phyloP scores from a whole-genome alignment of 2,797 vertebrate genomes.

The Falco columbarius region DNA sequence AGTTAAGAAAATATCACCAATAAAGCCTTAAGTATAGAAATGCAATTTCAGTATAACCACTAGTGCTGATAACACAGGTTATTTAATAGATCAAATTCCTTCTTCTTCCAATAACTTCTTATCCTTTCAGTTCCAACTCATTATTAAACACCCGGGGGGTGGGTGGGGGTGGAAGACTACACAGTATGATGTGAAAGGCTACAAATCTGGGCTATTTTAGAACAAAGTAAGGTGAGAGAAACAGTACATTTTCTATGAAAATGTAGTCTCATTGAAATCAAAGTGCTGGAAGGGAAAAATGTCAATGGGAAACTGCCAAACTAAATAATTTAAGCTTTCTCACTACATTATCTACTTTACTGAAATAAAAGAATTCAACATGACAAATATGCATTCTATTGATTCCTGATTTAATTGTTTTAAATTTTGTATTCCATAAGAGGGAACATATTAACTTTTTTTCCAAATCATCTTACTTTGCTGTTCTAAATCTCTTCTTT shows the following conservation, averaged over 20 bases:
- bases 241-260: constrained; percentile 21
- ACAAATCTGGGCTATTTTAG: constrained; percentile 26
- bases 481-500: neutral
- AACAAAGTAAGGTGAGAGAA: constrained; percentile 39
- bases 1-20: neutral
- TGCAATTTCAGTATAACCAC: constrained; percentile 6
- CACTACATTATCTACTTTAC: constrained; percentile 7
- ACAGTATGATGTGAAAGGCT: constrained; percentile 5
- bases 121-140: constrained; percentile 16
- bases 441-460: neutral
- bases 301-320: neutral
- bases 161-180: neutral
- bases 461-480: neutral
- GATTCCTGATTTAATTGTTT: neutral
- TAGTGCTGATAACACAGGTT: neutral
- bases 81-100: constrained; percentile 32
- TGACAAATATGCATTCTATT: neutral
- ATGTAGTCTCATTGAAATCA: constrained; percentile 37
- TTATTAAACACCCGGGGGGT: constrained; percentile 17
- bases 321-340: constrained; percentile 31
- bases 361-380: constrained; percentile 13
- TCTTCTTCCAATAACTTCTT: constrained; percentile 12
- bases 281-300: constrained; percentile 13
- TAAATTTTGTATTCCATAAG: neutral
- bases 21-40: constrained; percentile 10